Percentiles rank a stretch among this genome's conserved stretches.
Conservation (phyloP, 1,140 invertebrate genomes). For the Brachionus calyciflorus region DNA sequence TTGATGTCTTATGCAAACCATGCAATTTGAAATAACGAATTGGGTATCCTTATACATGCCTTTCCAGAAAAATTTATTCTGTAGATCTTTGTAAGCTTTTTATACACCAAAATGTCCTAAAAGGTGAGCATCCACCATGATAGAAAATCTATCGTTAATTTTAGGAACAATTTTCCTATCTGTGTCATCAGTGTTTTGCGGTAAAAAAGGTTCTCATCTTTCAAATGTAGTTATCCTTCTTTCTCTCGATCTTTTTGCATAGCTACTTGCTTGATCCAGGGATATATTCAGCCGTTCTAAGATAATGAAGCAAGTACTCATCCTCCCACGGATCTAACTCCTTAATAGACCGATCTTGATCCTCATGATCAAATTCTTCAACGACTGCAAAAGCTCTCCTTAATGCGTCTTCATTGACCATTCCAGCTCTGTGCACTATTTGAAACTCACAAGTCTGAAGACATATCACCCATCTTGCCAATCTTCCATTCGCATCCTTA, state of each 20-base stretch:
- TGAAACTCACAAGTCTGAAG: conserved; percentile 62
- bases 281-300: background rate
- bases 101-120: conserved; percentile 39
- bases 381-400: conserved; percentile 48
- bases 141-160: background rate
- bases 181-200: background rate
- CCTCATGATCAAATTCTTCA: background rate
- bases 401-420: too few relatives aligned
- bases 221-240: background rate
- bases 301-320: background rate
- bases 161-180: conserved; percentile 4
- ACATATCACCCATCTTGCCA: conserved; percentile 61
- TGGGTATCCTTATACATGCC: too few relatives aligned
- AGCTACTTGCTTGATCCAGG: background rate
- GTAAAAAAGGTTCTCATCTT: too few relatives aligned
- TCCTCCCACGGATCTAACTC: conserved; percentile 22
- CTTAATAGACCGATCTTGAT: conserved; percentile 15
- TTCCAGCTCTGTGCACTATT: conserved; percentile 57
- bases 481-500: conserved; percentile 40
- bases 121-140: conserved; percentile 6
- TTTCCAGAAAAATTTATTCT: too few relatives aligned
- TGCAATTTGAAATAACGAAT: too few relatives aligned
- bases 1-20: too few relatives aligned
- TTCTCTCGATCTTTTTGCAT: conserved; percentile 4
- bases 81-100: too few relatives aligned